Conservation (phyloP, 2,888 invertebrate species). For the Endotricha flammealis region DNA sequence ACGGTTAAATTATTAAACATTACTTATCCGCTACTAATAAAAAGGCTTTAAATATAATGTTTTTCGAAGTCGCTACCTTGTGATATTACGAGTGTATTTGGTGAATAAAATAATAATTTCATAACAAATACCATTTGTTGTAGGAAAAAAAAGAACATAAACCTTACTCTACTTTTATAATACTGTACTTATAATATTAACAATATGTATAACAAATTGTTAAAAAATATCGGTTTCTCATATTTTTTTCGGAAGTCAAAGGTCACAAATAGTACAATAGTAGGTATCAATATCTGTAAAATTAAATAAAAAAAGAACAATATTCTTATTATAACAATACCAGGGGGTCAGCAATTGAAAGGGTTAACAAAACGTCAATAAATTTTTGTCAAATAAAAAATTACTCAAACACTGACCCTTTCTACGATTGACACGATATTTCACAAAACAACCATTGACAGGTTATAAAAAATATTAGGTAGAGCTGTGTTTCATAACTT, state of each 20-base stretch:
- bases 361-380: slow-evolving; percentile 49
- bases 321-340: slow-evolving; percentile 17
- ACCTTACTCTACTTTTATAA: too few relatives aligned
- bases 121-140: too few relatives aligned
- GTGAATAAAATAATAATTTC: too few relatives aligned
- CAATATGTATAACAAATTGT: neutral
- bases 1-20: too few relatives aligned
- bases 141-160: too few relatives aligned
- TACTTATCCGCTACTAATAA: too few relatives aligned
- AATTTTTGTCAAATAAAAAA: slow-evolving; percentile 36
- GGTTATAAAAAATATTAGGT: slow-evolving; percentile 47
- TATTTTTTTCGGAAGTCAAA: slow-evolving; percentile 19
- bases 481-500: slow-evolving; percentile 12
- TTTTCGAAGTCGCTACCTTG: too few relatives aligned
- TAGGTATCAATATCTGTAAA: neutral
- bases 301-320: slow-evolving; percentile 5
- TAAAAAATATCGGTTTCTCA: neutral
- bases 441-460: slow-evolving; percentile 43
- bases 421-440: slow-evolving; percentile 58
- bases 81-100: too few relatives aligned
- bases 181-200: too few relatives aligned
- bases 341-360: slow-evolving; percentile 34
- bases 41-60: too few relatives aligned
- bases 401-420: slow-evolving; percentile 53
- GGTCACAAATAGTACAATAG: slow-evolving; percentile 32